phyloP scores from a whole-genome alignment of 2,888 invertebrate species.

The Argyresthia goedartella region DNA sequence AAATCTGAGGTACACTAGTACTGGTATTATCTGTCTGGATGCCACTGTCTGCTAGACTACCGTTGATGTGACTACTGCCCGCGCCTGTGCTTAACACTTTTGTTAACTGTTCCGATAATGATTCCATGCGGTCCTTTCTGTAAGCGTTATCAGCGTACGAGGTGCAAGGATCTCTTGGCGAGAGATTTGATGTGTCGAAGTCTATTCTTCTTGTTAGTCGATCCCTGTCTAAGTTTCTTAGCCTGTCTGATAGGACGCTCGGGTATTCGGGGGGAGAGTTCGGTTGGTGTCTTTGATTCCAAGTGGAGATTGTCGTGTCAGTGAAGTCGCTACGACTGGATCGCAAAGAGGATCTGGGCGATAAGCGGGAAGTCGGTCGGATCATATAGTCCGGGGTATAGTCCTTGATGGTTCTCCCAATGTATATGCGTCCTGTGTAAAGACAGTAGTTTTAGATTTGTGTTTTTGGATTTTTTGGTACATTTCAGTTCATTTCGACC shows the following conservation, averaged over 20 bases:
- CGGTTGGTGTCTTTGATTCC: slow-evolving; percentile 51
- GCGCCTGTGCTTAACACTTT: slow-evolving; percentile 57
- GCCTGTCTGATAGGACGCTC: slow-evolving; percentile 53
- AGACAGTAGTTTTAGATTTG: slow-evolving; percentile 23
- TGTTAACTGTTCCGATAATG: slow-evolving; percentile 51
- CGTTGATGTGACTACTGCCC: slow-evolving; percentile 58
- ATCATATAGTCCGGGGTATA: slow-evolving; percentile 56
- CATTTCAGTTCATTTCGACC: slow-evolving; percentile 65
- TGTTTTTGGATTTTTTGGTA: slow-evolving; percentile 25
- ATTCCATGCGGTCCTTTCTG: slow-evolving; percentile 48
- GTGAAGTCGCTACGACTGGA: slow-evolving; percentile 65
- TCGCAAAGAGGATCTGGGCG: slow-evolving; percentile 56
- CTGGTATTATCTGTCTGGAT: slow-evolving; percentile 64
- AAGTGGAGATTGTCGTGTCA: slow-evolving; percentile 62
- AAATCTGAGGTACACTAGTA: slow-evolving; percentile 58
- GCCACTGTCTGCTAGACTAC: slow-evolving; percentile 59
- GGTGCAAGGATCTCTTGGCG: slow-evolving; percentile 36
- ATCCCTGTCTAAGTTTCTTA: slow-evolving; percentile 46
- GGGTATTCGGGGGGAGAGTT: slow-evolving; percentile 44
- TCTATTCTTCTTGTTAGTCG: slow-evolving; percentile 49
- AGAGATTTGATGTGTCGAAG: slow-evolving; percentile 47
- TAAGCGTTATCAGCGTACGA: slow-evolving; percentile 45
- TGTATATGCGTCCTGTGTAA: slow-evolving; percentile 44
- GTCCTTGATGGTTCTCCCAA: slow-evolving; percentile 57
- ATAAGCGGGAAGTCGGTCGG: slow-evolving; percentile 33